Percentiles rank a stretch among this genome's conserved stretches.
Evolutionary conservation across 2,888 invertebrate species (phyloP).

Genomic region (Unio pictorum): DNA sequence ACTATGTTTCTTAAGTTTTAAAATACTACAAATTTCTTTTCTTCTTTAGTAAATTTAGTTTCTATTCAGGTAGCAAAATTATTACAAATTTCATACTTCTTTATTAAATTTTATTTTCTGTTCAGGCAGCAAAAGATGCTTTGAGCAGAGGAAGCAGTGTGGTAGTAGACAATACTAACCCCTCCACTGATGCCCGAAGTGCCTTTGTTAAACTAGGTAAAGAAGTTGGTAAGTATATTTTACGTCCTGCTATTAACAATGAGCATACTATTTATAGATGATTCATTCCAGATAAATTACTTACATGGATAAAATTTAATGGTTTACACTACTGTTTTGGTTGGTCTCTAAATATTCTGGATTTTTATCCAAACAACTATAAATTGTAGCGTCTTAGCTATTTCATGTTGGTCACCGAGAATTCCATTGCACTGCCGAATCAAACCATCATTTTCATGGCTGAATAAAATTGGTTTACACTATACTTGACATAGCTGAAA

Average conservation of each 20-base stretch:
- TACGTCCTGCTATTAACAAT: background rate
- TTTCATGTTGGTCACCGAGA: too few species aligned
- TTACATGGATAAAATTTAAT: background rate
- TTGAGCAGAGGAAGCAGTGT: constrained; percentile 64
- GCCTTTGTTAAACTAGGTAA: constrained; percentile 60
- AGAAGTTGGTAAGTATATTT: constrained; percentile 34
- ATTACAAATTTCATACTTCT: background rate
- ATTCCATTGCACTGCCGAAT: too few species aligned
- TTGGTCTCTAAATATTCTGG: too few species aligned
- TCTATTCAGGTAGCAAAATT: background rate
- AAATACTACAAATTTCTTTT: too few species aligned
- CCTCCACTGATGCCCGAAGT: constrained; percentile 48
- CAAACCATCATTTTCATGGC: too few species aligned
- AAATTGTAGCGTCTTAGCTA: too few species aligned
- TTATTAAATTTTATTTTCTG: constrained; percentile 8
- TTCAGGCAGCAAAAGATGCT: constrained; percentile 55
- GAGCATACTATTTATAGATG: background rate
- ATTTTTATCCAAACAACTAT: too few species aligned
- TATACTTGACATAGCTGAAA: too few species aligned
- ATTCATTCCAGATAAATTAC: background rate
- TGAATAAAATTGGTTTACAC: too few species aligned
- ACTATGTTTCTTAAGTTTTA: too few species aligned
- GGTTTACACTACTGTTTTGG: too few species aligned
- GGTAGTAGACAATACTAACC: constrained; percentile 69
- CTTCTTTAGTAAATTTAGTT: background rate